Evolutionary conservation across 2,113 vertebrate genomes (phyloP), one percentile per base, ranked within the genome.

Genomic region (Leptobrachium ailaonicum): DNA sequence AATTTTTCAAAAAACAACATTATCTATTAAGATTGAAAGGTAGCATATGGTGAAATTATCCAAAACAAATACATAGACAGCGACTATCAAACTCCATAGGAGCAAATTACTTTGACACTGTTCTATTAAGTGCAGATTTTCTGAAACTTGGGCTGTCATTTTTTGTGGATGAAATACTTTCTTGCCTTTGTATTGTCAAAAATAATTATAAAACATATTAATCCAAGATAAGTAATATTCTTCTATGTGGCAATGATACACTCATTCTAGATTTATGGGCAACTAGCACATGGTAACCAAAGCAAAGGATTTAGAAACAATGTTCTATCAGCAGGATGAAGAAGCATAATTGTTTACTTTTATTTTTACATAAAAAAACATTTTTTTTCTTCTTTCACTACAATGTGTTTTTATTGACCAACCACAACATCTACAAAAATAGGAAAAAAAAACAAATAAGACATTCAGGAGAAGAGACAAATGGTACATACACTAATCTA

Each of bases 161-260:
- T 68, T 75, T 75, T 56, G n/a, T 41, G 47, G 71, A 47, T 60
- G 41, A 80, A 58, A 66, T 50, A 81, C 64, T 69, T 75, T 67
- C 5, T 41, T n/a, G 60, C 71, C 79, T 81, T 81, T 81, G 72
- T 75, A 75, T 73, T 81, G 79, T 81, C 79, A 81, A 58, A 81
- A 9, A 58, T 62, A 81, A 75, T 81, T 81, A 81, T 81, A 75
- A 75, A 74, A 74, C 54, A 81, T 81, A 81, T 75, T 81, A 75
- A 81, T 81, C 20, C 53, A 60, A 32, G 32, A 3, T 32, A 56
- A 62, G 13, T 20, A 60, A 32, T 41, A 63, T 56, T 72, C 70
- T 44, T 20, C 50, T 54, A 72, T 80, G 71, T 69, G 73, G 63
- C 71, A 74, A 58, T 74, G n/a, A 60, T 81, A 53, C 43, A 69